These are phyloP conservation scores for Mobula birostris DNA, from an alignment of 2,113 vertebrate species.

Conservation along the genomic window DNA sequence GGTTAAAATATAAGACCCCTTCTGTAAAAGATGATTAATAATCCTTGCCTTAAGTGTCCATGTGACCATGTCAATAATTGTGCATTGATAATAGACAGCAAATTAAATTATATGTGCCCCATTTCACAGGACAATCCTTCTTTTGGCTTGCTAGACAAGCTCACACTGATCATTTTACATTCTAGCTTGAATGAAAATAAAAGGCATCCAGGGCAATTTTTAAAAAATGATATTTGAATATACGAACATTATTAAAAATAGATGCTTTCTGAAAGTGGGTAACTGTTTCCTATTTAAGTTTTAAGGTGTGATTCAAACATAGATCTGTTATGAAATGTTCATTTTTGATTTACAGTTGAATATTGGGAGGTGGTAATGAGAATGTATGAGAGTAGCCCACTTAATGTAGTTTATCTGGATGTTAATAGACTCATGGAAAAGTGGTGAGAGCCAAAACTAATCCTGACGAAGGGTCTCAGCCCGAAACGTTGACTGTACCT, in stretches of 20 bases:
- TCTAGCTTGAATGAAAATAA: background rate
- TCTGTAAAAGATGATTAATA: slow-evolving; percentile 14
- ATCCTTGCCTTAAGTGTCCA: too few relatives aligned
- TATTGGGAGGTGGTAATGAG: too few relatives aligned
- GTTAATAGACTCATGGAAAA: too few relatives aligned
- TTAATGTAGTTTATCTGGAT: too few relatives aligned
- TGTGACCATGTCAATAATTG: background rate
- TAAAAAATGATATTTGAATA: too few relatives aligned
- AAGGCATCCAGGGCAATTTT: background rate
- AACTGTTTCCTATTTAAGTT: background rate
- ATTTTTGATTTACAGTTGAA: background rate
- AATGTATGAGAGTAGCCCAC: too few relatives aligned
- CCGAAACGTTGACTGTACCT: too few relatives aligned
- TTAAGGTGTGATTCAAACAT: too few relatives aligned
- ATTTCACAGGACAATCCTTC: background rate
- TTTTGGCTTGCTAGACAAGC: background rate
- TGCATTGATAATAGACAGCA: background rate
- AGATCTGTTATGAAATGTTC: too few relatives aligned
- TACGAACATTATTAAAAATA: background rate
- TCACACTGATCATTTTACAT: background rate
- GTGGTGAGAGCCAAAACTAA: too few relatives aligned
- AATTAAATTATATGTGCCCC: background rate
- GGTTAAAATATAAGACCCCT: background rate
- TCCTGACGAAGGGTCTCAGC: too few relatives aligned
- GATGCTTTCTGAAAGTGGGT: background rate